Conservation (phyloP, 2,113 vertebrate genomes). For the Petaurus breviceps region DNA sequence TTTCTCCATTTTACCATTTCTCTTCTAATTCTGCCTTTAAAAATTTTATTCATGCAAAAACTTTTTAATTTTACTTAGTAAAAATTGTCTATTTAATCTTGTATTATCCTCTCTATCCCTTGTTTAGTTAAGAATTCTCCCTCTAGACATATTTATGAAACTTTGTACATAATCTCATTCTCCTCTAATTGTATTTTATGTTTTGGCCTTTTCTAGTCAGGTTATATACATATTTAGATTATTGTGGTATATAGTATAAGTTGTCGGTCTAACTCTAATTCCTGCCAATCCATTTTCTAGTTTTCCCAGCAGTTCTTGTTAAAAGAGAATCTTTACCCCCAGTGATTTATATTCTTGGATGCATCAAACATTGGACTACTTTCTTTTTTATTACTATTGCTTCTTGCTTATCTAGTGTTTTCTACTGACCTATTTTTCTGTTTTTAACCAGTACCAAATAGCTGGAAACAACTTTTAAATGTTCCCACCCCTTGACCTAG, state of each 20-base stretch:
- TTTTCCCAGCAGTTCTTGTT: neutral
- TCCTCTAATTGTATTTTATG: neutral
- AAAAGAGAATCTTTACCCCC: neutral
- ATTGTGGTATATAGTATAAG: neutral
- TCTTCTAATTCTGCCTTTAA: neutral
- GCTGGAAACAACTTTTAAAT: slow-evolving; percentile 72
- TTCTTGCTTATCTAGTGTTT: slow-evolving; percentile 63
- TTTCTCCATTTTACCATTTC: neutral
- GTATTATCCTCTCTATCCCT: neutral
- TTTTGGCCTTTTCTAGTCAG: neutral
- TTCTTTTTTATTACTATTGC: neutral
- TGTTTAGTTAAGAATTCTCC: neutral
- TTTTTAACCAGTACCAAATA: slow-evolving; percentile 70
- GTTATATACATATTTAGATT: neutral
- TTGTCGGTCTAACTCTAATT: neutral
- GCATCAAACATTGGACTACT: neutral
- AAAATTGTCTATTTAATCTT: neutral
- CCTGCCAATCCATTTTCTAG: neutral
- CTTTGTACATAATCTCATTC: neutral
- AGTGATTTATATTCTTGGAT: neutral
- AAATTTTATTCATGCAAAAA: neutral
- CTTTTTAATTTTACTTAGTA: neutral
- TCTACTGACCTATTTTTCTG: slow-evolving; percentile 73
- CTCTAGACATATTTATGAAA: neutral
- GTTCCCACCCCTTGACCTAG: slow-evolving; percentile 57